These are phyloP conservation scores for Dryomyza anilis DNA, from an alignment of 2,888 invertebrate genomes.

Conservation along the genomic window DNA sequence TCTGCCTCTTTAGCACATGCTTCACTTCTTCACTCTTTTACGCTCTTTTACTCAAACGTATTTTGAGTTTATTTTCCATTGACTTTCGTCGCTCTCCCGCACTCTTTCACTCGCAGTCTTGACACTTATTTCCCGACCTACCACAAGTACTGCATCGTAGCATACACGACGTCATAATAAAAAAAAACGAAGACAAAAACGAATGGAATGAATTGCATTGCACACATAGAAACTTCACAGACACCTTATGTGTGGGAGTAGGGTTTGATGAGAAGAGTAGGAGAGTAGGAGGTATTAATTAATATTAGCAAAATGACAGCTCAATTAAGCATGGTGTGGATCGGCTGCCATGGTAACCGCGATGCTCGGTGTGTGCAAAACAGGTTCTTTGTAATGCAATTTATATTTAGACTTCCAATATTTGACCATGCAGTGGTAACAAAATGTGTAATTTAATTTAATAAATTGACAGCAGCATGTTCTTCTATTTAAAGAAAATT, in stretches of 20 bases:
- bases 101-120: not conserved
- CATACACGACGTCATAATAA: slow-evolving; percentile 4
- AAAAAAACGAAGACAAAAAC: not conserved
- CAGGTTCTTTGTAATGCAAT: too few species aligned
- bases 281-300: slow-evolving; percentile 4
- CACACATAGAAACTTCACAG: too few species aligned
- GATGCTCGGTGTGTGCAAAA: too few species aligned
- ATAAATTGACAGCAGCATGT: too few species aligned
- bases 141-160: slow-evolving; percentile 4
- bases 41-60: too few species aligned
- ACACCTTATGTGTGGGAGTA: too few species aligned
- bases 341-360: too few species aligned
- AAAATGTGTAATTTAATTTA: too few species aligned
- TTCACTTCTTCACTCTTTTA: not conserved
- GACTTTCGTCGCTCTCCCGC: not conserved
- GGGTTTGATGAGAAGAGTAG: too few species aligned
- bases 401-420: too few species aligned
- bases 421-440: too few species aligned
- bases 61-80: too few species aligned
- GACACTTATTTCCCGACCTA: slow-evolving; percentile 3
- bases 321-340: slow-evolving; percentile 13
- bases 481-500: not conserved
- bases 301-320: slow-evolving; percentile 20
- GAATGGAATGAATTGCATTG: not conserved
- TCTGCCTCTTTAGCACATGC: not conserved